A percentile compares a stretch with the other conserved stretches of the same genome.
Conservation (phyloP, 2,113 vertebrate species). For the Notechis scutatus region DNA sequence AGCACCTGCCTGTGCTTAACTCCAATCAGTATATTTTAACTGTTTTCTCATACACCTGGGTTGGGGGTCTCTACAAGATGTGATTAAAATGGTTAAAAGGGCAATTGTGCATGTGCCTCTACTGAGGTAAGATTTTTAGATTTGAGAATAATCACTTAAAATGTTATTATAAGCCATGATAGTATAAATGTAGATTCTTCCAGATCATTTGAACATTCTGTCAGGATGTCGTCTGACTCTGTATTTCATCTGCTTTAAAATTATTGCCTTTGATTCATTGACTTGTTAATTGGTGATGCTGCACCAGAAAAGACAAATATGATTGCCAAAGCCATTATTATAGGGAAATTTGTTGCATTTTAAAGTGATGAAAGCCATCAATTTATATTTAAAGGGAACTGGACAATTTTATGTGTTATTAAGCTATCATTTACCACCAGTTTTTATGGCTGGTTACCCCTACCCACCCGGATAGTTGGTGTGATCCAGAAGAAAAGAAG, state of each 20-base stretch:
- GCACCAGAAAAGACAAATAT: not conserved
- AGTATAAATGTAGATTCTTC: not conserved
- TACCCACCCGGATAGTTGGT: not conserved
- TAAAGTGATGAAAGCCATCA: not conserved
- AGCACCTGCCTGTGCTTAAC: not conserved
- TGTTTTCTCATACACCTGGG: not conserved
- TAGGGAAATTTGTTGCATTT: not conserved
- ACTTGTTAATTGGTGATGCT: not conserved
- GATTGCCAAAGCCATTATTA: not conserved
- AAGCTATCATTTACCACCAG: not conserved
- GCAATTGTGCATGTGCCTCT: not conserved
- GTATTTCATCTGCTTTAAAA: not conserved
- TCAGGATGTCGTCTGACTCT: not conserved
- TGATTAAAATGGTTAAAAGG: not conserved
- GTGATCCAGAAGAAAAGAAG: not conserved
- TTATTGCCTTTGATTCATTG: not conserved
- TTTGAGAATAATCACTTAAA: not conserved
- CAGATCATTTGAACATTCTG: not conserved
- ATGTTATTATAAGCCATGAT: not conserved
- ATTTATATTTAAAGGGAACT: not conserved
- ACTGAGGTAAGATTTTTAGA: not conserved
- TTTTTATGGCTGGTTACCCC: not conserved
- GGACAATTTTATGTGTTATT: not conserved
- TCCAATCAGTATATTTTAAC: not conserved
- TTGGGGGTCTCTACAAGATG: not conserved